Base-by-base conservation (phyloP, 2,888 invertebrate genomes). In the Lampropteryx suffumata region DNA sequence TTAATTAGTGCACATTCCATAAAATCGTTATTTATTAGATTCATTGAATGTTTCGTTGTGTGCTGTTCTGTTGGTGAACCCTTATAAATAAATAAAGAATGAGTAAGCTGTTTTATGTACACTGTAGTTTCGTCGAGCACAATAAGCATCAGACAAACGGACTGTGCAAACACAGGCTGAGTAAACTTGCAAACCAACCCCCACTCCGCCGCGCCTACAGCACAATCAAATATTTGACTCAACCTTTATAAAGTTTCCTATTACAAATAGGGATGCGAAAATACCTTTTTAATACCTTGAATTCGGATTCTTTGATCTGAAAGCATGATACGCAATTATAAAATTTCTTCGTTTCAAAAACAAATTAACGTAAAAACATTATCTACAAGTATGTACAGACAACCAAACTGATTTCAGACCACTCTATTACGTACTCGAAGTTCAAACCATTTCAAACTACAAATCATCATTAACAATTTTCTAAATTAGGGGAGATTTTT, bases 91-190 rank as follows among this genome's bases (percentile, higher is more conserved):
- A 24, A 24, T 17, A 4, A 24, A n/a, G 9, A 37, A 12, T 44
- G 30, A 30, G 13, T 10, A 6, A 44, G 44, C 53, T 27, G 29
- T 40, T n/a, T 28, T 8, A 17, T 17, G 5, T 27, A n/a, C n/a
- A 27, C 7, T 30, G 44, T 32, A 32, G 12, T 34, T 17, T 17
- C 28, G 48, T 34, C 34, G 48, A 44, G 55, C 71, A 79, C 81
- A 82, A 80, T 81, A 81, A 79, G 79, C 80, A 76, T 71, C 64
- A 72, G 50, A 67, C 73, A 77, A 79, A 83, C 79, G 79, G 59
- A 56, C 67, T 69, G 69, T 50, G 71, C 72, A 83, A 83, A 82
- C 76, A 78, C 68, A 64, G 67, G 61, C 73, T 78, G 70, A 67
- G 74, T 72, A 77, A 73, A 79, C 78, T 69, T 49, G 65, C 71